Evolutionary conservation across 2,797 vertebrate genomes (phyloP).

Genomic region (Crypturellus tataupa): DNA sequence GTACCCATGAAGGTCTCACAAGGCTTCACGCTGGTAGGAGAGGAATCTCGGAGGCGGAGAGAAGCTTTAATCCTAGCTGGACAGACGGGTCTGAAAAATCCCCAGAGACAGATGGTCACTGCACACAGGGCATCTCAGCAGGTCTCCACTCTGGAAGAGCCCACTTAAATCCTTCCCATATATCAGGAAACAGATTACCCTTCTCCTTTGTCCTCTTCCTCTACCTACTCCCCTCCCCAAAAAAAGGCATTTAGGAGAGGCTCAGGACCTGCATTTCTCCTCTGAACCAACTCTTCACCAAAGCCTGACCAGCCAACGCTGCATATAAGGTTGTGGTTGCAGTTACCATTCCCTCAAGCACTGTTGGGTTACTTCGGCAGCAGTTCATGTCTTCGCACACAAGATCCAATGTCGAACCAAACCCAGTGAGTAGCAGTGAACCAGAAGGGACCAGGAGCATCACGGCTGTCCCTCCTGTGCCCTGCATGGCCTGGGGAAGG

Average conservation of each 20-base stretch:
- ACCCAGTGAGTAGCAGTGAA: background rate
- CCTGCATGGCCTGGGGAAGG: background rate
- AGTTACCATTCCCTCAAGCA: fast-evolving
- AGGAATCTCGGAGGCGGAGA: background rate
- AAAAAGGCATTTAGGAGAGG: background rate
- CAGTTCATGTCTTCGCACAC: fast-evolving
- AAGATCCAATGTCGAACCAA: background rate
- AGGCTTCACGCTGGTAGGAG: background rate
- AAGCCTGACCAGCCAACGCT: background rate
- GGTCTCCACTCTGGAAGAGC: background rate
- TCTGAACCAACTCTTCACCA: background rate
- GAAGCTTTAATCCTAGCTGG: background rate
- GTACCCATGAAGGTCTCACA: background rate
- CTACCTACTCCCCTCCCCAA: no score
- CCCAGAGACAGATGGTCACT: background rate
- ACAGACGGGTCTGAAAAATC: background rate
- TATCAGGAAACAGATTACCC: background rate
- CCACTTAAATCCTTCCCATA: background rate
- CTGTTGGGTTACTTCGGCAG: background rate
- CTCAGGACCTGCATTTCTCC: background rate
- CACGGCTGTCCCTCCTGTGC: background rate
- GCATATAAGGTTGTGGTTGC: background rate
- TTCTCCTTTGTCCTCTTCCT: background rate
- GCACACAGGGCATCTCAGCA: background rate
- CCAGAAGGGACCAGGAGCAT: background rate